Base-by-base conservation (phyloP, 2,888 invertebrate species). In the Mesorhabditis spiculigera region DNA sequence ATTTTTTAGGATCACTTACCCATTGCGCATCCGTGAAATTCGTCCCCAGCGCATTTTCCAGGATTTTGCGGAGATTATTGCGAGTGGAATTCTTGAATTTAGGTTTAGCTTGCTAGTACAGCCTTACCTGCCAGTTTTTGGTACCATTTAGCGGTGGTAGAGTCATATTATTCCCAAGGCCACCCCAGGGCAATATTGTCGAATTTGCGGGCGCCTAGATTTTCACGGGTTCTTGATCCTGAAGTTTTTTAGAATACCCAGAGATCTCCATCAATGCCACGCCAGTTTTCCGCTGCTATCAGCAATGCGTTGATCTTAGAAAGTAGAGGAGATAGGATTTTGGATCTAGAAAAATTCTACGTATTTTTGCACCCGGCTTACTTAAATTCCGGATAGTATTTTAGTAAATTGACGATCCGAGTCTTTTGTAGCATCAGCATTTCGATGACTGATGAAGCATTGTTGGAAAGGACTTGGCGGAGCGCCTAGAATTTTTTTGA, bases 221-320 rank as follows among this genome's bases (percentile, higher is more conserved):
- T 50, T 50, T 50, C n/a, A 50, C 58, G n/a, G n/a, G 58, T 50
- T 50, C 58, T 50, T 50, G 8, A 50, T 50, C 58, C n/a, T 13
- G 10, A 50, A n/a, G 8, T 50, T n/a, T 50, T 50, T n/a, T 50
- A 10, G 8, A 50, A n/a, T 50, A 50, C 58, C 58, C 58, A 50
- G 8, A 50, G 58, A 50, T 50, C 58, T 13, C 58, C n/a, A n/a
- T 50, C 58, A 50, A 10, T n/a, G n/a, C 10, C 58, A 13, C 58
- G 8, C 58, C 58, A 50, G 3, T 10, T n/a, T 50, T 50, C 58
- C 28, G 28, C 28, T 28, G 28, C 28, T 28, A 28, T 28, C 28
- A 28, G 28, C 28, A 28, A 28, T 28, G 28, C 28, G 28, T 28
- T 28, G 28, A 28, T 28, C 28, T 28, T 28, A 28, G 28, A 28